Evolutionary conservation across 1,140 invertebrate genomes (phyloP).

Genomic region (Dreissena rostriformis): DNA sequence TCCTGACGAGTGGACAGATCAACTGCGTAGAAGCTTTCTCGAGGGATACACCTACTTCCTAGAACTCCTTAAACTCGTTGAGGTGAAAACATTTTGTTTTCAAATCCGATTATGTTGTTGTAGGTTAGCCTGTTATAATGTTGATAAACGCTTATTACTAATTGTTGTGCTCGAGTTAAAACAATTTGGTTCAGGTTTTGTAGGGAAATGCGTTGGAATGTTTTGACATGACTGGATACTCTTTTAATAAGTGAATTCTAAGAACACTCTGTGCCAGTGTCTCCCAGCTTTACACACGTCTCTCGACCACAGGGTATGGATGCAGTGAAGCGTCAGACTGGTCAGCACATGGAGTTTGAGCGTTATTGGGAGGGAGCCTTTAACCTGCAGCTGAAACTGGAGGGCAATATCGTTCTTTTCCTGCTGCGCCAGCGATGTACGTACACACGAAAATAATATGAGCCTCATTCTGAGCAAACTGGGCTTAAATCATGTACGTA

Average conservation of each 20-base stretch:
- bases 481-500: too few species aligned
- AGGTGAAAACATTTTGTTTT: slow-evolving; percentile 73
- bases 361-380: slow-evolving; percentile 99
- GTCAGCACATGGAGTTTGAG: slow-evolving; percentile 99
- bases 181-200: too few species aligned
- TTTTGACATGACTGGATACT: too few species aligned
- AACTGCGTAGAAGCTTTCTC: slow-evolving; percentile 89
- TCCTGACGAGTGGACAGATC: slow-evolving; percentile 81
- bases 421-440: slow-evolving; percentile 91
- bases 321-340: slow-evolving; percentile 91
- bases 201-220: too few species aligned
- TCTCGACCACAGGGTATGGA: slow-evolving; percentile 87
- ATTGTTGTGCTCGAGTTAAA: too few species aligned
- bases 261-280: too few species aligned
- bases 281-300: too few species aligned
- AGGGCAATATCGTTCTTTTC: slow-evolving; percentile 92
- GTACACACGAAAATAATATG: slow-evolving; percentile 67
- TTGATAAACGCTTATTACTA: too few species aligned
- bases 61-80: slow-evolving; percentile 93
- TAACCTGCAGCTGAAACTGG: slow-evolving; percentile 96
- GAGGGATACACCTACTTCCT: slow-evolving; percentile 91
- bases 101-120: too few species aligned
- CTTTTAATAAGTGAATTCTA: too few species aligned
- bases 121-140: too few species aligned
- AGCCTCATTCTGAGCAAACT: too few species aligned